Conservation (phyloP, 2,113 vertebrate genomes). For the Eonycteris spelaea region DNA sequence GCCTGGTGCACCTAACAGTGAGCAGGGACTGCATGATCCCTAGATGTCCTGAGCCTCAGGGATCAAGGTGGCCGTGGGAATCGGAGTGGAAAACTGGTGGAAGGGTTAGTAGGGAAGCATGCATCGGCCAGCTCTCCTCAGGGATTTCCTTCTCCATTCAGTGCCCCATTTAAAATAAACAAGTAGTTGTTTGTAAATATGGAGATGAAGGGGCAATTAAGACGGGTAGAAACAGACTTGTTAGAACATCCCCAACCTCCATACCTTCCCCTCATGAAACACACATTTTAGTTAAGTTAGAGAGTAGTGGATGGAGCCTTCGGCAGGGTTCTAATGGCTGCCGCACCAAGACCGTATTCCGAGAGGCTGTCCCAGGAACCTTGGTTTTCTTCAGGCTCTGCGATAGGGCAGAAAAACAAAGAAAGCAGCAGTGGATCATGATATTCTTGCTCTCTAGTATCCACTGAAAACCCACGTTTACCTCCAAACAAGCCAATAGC, state of each 20-base stretch:
- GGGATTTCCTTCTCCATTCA: background rate
- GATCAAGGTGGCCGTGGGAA: background rate
- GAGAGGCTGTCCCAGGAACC: background rate
- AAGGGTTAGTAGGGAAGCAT: background rate
- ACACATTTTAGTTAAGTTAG: background rate
- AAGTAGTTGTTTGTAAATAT: rapidly evolving
- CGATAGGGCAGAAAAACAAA: background rate
- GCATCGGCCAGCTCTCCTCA: background rate
- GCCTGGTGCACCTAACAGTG: background rate
- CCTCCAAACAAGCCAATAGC: background rate
- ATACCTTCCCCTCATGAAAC: rapidly evolving
- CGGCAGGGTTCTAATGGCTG: rapidly evolving
- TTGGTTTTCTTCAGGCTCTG: background rate
- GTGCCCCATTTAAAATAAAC: background rate
- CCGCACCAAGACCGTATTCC: rapidly evolving
- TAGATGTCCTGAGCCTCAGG: background rate
- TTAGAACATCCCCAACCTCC: background rate
- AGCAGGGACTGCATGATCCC: rapidly evolving
- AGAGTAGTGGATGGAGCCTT: background rate
- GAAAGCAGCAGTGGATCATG: background rate
- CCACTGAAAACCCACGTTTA: background rate
- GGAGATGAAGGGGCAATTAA: background rate
- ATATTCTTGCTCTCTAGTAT: background rate
- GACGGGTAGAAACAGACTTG: rapidly evolving
- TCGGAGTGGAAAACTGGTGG: background rate